Evolutionary conservation across 2,888 invertebrate species (phyloP).

Genomic region (Drosophila nr. perissopoda): DNA sequence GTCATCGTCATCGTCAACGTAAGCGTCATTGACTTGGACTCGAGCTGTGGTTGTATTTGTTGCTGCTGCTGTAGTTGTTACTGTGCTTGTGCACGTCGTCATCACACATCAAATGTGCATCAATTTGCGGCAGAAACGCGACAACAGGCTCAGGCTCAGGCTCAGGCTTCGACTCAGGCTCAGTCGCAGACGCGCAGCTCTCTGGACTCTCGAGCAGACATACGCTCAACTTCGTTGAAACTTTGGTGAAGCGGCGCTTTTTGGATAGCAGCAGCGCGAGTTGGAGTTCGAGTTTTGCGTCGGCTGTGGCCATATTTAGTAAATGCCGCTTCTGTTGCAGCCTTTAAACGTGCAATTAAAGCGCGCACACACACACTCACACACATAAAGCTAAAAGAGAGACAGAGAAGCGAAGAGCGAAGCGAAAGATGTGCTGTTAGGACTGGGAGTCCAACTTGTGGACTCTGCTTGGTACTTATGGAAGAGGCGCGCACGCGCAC

Average conservation of each 20-base stretch:
- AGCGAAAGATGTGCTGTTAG: slow-evolving; percentile 46
- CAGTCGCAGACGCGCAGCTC: not conserved
- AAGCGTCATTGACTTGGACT: slow-evolving; percentile 16
- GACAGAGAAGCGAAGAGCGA: not conserved
- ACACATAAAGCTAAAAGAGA: slow-evolving; percentile 14
- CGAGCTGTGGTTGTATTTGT: slow-evolving; percentile 2
- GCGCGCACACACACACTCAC: slow-evolving; percentile 59
- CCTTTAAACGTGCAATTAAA: slow-evolving; percentile 81
- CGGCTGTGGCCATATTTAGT: slow-evolving; percentile 76
- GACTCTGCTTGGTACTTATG: slow-evolving; percentile 1
- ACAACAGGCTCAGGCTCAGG: slow-evolving; percentile 53
- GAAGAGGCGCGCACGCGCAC: slow-evolving; percentile 67
- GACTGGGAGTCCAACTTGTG: slow-evolving; percentile 30
- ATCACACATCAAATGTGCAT: slow-evolving; percentile 75
- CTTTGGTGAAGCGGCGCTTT: slow-evolving; percentile 39
- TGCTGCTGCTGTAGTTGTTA: not conserved
- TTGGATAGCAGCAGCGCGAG: slow-evolving; percentile 17
- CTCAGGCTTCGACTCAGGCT: not conserved
- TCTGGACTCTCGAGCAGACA: slow-evolving; percentile 42
- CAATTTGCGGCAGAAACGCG: slow-evolving; percentile 70
- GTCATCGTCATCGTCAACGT: slow-evolving; percentile 36
- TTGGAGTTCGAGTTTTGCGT: slow-evolving; percentile 29
- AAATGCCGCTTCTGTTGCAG: slow-evolving; percentile 79
- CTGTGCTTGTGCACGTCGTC: slow-evolving; percentile 47
- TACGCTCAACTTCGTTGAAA: slow-evolving; percentile 59